Conservation (phyloP, 2,888 invertebrate genomes). For the Sarcophaga rosellei region DNA sequence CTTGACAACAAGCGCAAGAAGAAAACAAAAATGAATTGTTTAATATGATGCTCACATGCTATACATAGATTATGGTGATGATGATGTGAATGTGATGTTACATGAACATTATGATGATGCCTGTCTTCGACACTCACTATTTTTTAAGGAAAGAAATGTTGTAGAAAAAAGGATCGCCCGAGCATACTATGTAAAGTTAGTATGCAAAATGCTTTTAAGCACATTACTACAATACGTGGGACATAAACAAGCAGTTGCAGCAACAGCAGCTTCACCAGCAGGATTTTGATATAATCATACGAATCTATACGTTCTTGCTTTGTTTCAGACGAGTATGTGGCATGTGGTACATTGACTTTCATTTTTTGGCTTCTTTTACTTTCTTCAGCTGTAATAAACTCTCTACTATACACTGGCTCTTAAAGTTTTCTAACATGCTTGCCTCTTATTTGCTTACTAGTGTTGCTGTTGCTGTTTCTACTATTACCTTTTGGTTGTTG, state of each 20-base stretch:
- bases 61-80: not conserved
- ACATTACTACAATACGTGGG: constrained; percentile 25
- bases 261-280: not conserved
- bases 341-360: constrained; percentile 43
- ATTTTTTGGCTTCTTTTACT: not conserved
- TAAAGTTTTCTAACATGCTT: constrained; percentile 52
- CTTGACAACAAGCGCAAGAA: too few relatives aligned
- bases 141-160: not conserved
- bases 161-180: too few relatives aligned
- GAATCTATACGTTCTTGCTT: too few relatives aligned
- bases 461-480: not conserved
- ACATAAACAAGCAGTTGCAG: too few relatives aligned
- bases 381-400: constrained; percentile 54
- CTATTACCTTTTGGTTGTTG: not conserved
- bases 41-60: constrained; percentile 20
- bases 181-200: not conserved
- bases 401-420: constrained; percentile 20
- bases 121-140: not conserved
- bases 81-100: not conserved
- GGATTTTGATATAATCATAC: not conserved
- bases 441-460: constrained; percentile 21
- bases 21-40: too few relatives aligned
- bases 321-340: not conserved
- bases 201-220: constrained; percentile 46
- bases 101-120: not conserved